phyloP scores from a whole-genome alignment of 2,113 vertebrate species.

The Microtus ochrogaster region DNA sequence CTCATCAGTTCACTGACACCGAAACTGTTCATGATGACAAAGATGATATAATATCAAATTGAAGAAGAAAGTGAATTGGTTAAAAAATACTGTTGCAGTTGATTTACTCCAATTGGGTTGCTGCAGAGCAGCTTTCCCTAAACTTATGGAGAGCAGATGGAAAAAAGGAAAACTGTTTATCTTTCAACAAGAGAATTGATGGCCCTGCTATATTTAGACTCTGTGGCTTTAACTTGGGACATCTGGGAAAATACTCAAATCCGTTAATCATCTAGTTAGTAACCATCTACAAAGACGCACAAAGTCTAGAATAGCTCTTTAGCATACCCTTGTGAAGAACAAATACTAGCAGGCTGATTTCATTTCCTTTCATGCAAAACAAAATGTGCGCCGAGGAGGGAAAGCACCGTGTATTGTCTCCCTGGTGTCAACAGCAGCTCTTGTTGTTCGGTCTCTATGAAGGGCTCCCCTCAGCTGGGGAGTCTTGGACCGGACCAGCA shows the following conservation, averaged over 20 bases:
- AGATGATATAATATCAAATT: constrained; percentile 33
- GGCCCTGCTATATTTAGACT: constrained; percentile 76
- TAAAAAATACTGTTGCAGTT: constrained; percentile 52
- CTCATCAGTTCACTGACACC: constrained; percentile 33
- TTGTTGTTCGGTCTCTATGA: background rate
- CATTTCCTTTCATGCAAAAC: constrained; percentile 62
- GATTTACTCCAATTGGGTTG: constrained; percentile 47
- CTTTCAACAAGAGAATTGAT: constrained; percentile 75
- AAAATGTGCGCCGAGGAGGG: constrained; percentile 27
- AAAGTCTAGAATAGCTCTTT: constrained; percentile 30
- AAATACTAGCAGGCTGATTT: constrained; percentile 61
- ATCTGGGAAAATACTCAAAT: constrained; percentile 76
- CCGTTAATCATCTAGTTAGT: constrained; percentile 66
- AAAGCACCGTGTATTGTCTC: constrained; percentile 19
- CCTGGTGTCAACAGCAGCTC: background rate
- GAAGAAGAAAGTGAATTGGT: constrained; percentile 47
- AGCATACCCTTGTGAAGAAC: constrained; percentile 3
- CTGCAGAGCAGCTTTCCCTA: constrained; percentile 36
- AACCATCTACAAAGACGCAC: constrained; percentile 65
- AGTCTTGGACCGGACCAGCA: background rate
- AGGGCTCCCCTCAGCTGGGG: constrained; percentile 23
- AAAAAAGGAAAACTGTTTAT: constrained; percentile 78
- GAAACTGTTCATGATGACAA: constrained; percentile 57
- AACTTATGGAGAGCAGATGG: constrained; percentile 70
- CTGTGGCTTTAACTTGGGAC: constrained; percentile 71